These are phyloP conservation scores for Drosophila kokeensis DNA, from an alignment of 2,888 invertebrate genomes.

Conservation along the genomic window DNA sequence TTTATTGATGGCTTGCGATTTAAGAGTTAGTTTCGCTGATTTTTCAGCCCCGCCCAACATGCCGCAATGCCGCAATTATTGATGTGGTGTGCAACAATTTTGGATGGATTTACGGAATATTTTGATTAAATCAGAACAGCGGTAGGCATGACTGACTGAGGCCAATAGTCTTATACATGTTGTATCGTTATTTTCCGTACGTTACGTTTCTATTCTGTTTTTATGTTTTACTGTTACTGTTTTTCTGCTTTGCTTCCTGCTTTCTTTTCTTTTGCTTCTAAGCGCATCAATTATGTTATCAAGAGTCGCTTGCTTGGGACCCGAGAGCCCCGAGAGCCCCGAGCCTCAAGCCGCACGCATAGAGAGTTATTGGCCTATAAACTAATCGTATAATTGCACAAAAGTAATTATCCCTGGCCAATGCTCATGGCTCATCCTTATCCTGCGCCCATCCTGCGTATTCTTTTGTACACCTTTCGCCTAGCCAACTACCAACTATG, in stretches of 20 bases:
- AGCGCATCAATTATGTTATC: constrained; percentile 66
- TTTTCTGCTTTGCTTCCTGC: constrained; percentile 14
- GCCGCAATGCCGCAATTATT: constrained; percentile 46
- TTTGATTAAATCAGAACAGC: constrained; percentile 65
- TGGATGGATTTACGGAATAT: constrained; percentile 35
- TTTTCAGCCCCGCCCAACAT: constrained; percentile 1
- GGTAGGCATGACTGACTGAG: constrained; percentile 33
- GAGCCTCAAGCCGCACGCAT: constrained; percentile 37
- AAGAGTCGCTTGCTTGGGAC: constrained; percentile 20
- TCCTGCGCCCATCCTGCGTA: constrained; percentile 34
- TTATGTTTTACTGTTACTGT: background rate
- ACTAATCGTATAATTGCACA: constrained; percentile 82
- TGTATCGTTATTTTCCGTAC: background rate
- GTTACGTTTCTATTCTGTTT: background rate
- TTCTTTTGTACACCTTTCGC: constrained; percentile 57
- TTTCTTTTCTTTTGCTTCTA: constrained; percentile 17
- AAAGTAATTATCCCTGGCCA: constrained; percentile 71
- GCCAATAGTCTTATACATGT: constrained; percentile 7
- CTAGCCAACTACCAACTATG: constrained; percentile 15
- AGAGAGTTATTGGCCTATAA: constrained; percentile 82
- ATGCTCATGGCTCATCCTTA: constrained; percentile 46
- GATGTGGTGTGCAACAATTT: constrained; percentile 52
- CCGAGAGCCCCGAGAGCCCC: constrained; percentile 6
- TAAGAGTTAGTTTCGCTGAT: constrained; percentile 58
- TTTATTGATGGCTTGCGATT: constrained; percentile 69